Base-by-base conservation (phyloP, 2,888 invertebrate species). In the Drosophila birchii region DNA sequence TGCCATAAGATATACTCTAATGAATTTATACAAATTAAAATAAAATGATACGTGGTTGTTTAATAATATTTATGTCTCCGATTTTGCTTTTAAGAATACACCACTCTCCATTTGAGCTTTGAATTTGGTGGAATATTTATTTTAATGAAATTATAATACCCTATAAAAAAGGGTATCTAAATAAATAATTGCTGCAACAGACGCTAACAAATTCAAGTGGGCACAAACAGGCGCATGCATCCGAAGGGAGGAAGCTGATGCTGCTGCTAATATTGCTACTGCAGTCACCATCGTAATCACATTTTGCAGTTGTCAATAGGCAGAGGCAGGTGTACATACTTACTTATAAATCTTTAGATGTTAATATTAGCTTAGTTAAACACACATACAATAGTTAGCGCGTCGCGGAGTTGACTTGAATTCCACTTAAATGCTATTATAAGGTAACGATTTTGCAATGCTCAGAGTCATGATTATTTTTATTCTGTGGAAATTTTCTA, bases 391-490 rank as follows among this genome's bases (percentile, higher is more conserved):
- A n/a, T 34, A 36, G 12, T n/a, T 20, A 41, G 49, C 26, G 16
- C 41, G 70, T n/a, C 6, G 49, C 11, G 55, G 38, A 23, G 39
- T 34, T 18, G 36, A 32, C 44, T 36, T 38, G 49, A 55, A 34
- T 32, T 55, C 66, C 75, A 83, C 80, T 78, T 79, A 76, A 85
- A 58, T 73, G 60, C 32, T 54, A 68, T 87, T 89, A 87, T 72
- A 80, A 78, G 66, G 59, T 45, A 38, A 34, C 68, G 73, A 64
- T 79, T 79, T 81, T 63, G 51, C 64, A 78, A 87, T 79, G 85
- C 76, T 36, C 43, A 85, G 69, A 80, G 78, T 78, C 72, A 82
- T 79, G 83, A 86, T 77, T 80, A 74, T 71, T 70, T 75, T 80
- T 81, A 72, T 77, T 62, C 47, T 44, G 16, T 47, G 32, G 14